These are phyloP conservation scores for Bujurquina vittata DNA, from an alignment of 2,113 vertebrate species.

Conservation along the genomic window DNA sequence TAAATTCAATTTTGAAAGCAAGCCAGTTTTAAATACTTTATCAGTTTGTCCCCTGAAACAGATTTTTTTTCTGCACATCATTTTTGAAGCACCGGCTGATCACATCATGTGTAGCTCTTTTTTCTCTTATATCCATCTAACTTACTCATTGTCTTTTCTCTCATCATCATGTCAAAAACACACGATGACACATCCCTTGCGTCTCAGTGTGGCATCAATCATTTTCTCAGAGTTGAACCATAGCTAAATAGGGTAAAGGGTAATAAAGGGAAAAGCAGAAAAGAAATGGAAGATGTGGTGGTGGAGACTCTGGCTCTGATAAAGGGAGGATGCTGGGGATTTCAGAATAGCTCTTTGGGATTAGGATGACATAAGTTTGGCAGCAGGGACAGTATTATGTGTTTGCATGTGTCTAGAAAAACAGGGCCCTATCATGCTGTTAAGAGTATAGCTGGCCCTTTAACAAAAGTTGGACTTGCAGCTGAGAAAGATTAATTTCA, in stretches of 20 bases:
- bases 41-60: background rate
- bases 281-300: background rate
- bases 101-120: background rate
- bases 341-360: conserved; percentile 41
- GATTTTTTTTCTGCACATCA: background rate
- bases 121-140: background rate
- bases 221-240: conserved; percentile 1
- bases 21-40: background rate
- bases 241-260: background rate
- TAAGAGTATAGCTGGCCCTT: conserved; percentile 20
- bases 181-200: background rate
- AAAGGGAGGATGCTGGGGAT: conserved; percentile 44
- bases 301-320: conserved; percentile 27
- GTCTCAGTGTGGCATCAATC: background rate
- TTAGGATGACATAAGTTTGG: conserved; percentile 54
- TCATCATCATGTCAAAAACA: background rate
- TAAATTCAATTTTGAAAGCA: background rate
- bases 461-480: conserved; percentile 3
- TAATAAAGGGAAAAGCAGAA: background rate
- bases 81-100: background rate
- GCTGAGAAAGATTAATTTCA: conserved; percentile 21
- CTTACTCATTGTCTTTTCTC: background rate
- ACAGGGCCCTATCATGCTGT: conserved; percentile 6
- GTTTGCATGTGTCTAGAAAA: conserved; percentile 8
- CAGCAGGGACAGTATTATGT: conserved; percentile 8